Evolutionary conservation across 1,140 invertebrate species (phyloP).

Genomic region (Drosophila dunni): DNA sequence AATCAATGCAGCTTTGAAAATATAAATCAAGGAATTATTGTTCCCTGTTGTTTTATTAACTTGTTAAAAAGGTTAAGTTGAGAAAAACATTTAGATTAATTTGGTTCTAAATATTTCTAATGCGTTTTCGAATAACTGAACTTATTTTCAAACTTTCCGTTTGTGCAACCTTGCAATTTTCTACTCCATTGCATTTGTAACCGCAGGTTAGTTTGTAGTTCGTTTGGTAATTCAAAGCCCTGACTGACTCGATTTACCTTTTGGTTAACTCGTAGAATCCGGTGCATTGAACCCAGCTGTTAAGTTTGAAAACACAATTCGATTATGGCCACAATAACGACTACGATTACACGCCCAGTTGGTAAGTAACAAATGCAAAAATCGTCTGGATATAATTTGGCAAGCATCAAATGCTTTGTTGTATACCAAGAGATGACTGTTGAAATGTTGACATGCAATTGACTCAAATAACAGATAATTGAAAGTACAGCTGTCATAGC

Average conservation of each 20-base stretch:
- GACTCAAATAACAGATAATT: conserved; percentile 18
- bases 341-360: conserved; percentile 42
- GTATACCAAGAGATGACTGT: conserved; percentile 9
- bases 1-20: conserved; percentile 42
- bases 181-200: conserved; percentile 70
- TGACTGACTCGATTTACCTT: conserved; percentile 32
- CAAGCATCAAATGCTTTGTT: conserved; percentile 13
- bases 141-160: conserved; percentile 32
- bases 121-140: conserved; percentile 16
- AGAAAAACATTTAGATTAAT: background rate
- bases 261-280: conserved; percentile 40
- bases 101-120: background rate
- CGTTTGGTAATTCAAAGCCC: conserved; percentile 51
- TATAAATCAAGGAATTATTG: background rate
- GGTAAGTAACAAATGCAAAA: conserved; percentile 26
- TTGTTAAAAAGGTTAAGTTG: conserved; percentile 29
- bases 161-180: conserved; percentile 75
- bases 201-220: conserved; percentile 48
- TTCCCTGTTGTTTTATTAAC: no score
- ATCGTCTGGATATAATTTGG: conserved; percentile 22
- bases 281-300: conserved; percentile 47
- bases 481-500: conserved; percentile 2
- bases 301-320: conserved; percentile 42
- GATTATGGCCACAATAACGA: conserved; percentile 44
- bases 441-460: conserved; percentile 23